phyloP scores from a whole-genome alignment of 2,888 invertebrate species.

The Andrena bucephala region DNA sequence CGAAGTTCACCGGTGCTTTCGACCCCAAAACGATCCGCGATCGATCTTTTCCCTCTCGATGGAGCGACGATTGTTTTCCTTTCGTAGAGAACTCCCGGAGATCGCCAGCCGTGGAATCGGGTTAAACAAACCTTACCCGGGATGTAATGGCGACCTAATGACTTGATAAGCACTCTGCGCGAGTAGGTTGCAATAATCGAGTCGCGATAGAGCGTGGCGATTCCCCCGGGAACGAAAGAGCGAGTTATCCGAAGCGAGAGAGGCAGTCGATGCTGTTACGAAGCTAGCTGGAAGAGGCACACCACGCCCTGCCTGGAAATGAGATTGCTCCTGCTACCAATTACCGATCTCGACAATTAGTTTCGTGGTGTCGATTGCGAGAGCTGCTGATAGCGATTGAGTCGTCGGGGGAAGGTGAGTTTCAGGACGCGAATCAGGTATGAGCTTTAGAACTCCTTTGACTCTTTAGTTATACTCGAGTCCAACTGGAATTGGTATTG shows the following conservation, averaged over 20 bases:
- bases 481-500: too few species aligned
- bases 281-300: constrained; percentile 31
- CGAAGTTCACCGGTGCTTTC: constrained; percentile 23
- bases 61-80: constrained; percentile 40
- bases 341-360: constrained; percentile 66
- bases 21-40: constrained; percentile 36
- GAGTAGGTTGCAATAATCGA: constrained; percentile 52
- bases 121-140: constrained; percentile 72
- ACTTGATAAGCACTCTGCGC: constrained; percentile 75
- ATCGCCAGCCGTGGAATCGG: constrained; percentile 53
- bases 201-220: constrained; percentile 37
- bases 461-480: too few species aligned
- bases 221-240: constrained; percentile 56
- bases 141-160: constrained; percentile 73
- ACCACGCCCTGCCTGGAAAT: constrained; percentile 64
- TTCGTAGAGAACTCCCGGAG: constrained; percentile 16
- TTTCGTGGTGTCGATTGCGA: constrained; percentile 62
- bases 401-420: background rate
- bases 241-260: constrained; percentile 42
- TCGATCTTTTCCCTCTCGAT: constrained; percentile 28
- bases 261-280: constrained; percentile 36
- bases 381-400: constrained; percentile 32
- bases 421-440: constrained; percentile 12
- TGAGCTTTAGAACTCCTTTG: background rate
- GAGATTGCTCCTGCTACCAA: constrained; percentile 58